Evolutionary conservation across 2,797 vertebrate genomes (phyloP), one percentile per base, ranked within the genome.

Genomic region (Centroberyx gerrardi): DNA sequence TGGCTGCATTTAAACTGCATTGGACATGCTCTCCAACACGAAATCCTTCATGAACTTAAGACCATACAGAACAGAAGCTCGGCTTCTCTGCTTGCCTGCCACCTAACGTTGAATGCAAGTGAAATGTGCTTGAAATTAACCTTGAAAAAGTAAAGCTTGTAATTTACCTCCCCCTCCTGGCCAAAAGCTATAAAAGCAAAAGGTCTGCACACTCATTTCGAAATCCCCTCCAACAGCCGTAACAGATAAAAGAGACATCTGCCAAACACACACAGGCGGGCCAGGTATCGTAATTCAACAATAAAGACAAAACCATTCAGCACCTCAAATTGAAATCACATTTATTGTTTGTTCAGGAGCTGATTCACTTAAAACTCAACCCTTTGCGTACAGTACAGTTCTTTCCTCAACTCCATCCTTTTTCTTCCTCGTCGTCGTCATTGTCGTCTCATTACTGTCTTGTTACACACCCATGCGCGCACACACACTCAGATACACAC

Each of bases 261-360:
- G 13, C 8, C 12, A 29, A 29, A 31, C 5, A 12, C 13, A 51
- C 2, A 27, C 10, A 53, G 28, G 33, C 2, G 8, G 36, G 8
- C 4, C 18, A 42, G 28, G 38, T 5, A 8, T 13, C 40, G 9
- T 0, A 1, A 27, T 1, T 18, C 4, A 1, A 33, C 6, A 87
- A 76, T 8, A 51, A 74, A 76, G 5, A 13, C n/a, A n/a, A 12
- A 64, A 59, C 1, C 0, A 46, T 8, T 68, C 74, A 52, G 4
- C 0, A 40, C 78, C 22, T 87, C 88, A 87, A 91, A 91, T 91
- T 92, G 85, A 94, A 92, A 94, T 94, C 93, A 95, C 94, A 95
- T 96, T 96, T 95, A 95, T 95, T 95, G 90, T 94, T 94, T 93
- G 86, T 91, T 93, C 91, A 91, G 89, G 84, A 93, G 88, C 93